Evolutionary conservation across 2,797 vertebrate genomes (phyloP), one percentile per base, ranked within the genome.

Genomic region (Cynodonichthys magdalenae): DNA sequence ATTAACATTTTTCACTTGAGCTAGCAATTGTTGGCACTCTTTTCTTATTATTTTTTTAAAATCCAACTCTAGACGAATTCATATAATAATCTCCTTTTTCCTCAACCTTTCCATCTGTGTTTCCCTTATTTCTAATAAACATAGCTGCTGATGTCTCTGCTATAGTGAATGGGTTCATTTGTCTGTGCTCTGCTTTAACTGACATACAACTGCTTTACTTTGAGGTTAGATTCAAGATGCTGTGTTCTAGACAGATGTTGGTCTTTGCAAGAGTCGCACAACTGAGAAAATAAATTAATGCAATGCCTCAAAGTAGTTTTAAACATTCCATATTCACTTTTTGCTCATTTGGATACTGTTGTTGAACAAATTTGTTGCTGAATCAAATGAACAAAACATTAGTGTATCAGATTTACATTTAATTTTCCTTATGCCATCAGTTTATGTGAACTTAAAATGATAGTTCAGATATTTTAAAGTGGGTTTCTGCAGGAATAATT

Each of bases 161-260:
- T 48, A 3, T 56, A 73, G 18, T 59, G 36, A 44, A 12, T n/a
- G 46, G 59, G 44, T 46, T 27, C 3, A 10, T 63, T 65, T 45
- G 50, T 54, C 29, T 41, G 17, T 56, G 62, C 41, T 82, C 72
- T 46, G 53, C 46, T 78, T 71, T 58, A 15, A 56, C 55, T 56
- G 71, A 66, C 64, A 67, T 34, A 10, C 14, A 71, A 15, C 15
- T 66, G 41, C 42, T 50, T 66, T 36, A 17, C 2, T 15, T 60
- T 20, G 10, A 20, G 17, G 18, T 17, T 59, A 34, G 4, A 55
- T 42, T 31, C 54, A n/a, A 29, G 61, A 52, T 49, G 52, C 15
- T 53, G 14, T 53, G 20, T 59, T 48, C 34, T 10, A 29, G 28
- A 29, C 8, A 34, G 8, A 8, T 34, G 8, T 34, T 8, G 6